phyloP scores from a whole-genome alignment of 2,888 invertebrate genomes.

The Leptinotarsa tumamoca region DNA sequence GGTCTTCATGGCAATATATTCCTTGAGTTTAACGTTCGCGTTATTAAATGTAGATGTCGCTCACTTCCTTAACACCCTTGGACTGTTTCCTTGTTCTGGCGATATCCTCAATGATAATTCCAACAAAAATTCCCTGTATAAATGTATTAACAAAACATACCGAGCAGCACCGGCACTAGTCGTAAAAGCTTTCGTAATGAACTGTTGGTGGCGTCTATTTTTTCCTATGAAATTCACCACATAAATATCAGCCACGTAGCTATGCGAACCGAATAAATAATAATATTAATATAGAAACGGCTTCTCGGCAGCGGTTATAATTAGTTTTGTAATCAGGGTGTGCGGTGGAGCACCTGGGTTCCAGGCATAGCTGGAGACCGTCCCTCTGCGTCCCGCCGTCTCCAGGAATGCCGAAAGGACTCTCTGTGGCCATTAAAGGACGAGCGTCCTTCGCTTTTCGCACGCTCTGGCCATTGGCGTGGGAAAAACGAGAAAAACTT shows the following conservation, averaged over 20 bases:
- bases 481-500: not conserved
- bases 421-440: slow-evolving; percentile 23
- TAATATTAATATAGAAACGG: slow-evolving; percentile 60
- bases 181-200: not conserved
- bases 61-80: too few relatives aligned
- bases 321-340: slow-evolving; percentile 65
- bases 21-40: too few relatives aligned
- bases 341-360: slow-evolving; percentile 61
- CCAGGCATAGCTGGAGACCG: slow-evolving; percentile 35
- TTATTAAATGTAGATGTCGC: too few relatives aligned
- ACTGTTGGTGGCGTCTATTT: not conserved
- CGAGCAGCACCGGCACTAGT: not conserved
- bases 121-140: too few relatives aligned
- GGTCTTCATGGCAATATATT: too few relatives aligned
- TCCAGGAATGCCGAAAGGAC: slow-evolving; percentile 49
- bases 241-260: slow-evolving; percentile 16
- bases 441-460: not conserved
- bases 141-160: too few relatives aligned
- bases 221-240: not conserved
- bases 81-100: too few relatives aligned
- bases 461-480: not conserved
- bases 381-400: slow-evolving; percentile 41
- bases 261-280: slow-evolving; percentile 56
- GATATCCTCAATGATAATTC: too few relatives aligned
- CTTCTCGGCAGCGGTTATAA: slow-evolving; percentile 63